Conservation (phyloP, 2,797 vertebrate genomes). For the Cephalopachus bancanus region DNA sequence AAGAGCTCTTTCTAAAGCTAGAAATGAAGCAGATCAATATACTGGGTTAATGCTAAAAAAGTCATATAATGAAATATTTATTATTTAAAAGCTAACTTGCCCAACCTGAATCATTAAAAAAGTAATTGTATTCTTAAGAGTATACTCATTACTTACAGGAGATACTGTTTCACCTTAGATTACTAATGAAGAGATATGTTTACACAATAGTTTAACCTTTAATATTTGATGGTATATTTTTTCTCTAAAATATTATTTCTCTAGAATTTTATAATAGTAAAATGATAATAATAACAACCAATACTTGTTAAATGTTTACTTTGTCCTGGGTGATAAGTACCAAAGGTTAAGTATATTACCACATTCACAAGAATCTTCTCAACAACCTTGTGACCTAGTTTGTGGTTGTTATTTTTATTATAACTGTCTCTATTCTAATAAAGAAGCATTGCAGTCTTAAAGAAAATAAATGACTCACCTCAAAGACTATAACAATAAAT, state of each 20-base stretch:
- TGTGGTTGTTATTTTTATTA: background rate
- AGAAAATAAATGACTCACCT: background rate
- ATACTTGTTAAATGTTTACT: constrained; percentile 46
- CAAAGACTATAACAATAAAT: background rate
- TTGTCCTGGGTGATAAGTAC: background rate
- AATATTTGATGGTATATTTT: background rate
- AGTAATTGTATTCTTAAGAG: background rate
- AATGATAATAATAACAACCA: background rate
- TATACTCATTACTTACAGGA: background rate
- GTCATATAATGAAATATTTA: constrained; percentile 54
- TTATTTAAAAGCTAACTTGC: constrained; percentile 48
- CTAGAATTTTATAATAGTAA: background rate
- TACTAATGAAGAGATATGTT: background rate
- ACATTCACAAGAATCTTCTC: background rate
- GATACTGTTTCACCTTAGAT: background rate
- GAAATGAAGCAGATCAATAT: constrained; percentile 28
- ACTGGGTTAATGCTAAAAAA: constrained; percentile 21
- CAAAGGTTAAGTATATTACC: background rate
- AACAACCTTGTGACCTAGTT: background rate
- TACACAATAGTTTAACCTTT: background rate
- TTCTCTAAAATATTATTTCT: background rate
- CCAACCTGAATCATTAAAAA: background rate
- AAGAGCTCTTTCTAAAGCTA: constrained; percentile 14
- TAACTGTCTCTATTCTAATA: constrained; percentile 22
- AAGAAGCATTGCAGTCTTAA: background rate